Evolutionary conservation across 2,113 vertebrate species (phyloP), one percentile per base, ranked within the genome.

Genomic region (Seriola aureovittata): DNA sequence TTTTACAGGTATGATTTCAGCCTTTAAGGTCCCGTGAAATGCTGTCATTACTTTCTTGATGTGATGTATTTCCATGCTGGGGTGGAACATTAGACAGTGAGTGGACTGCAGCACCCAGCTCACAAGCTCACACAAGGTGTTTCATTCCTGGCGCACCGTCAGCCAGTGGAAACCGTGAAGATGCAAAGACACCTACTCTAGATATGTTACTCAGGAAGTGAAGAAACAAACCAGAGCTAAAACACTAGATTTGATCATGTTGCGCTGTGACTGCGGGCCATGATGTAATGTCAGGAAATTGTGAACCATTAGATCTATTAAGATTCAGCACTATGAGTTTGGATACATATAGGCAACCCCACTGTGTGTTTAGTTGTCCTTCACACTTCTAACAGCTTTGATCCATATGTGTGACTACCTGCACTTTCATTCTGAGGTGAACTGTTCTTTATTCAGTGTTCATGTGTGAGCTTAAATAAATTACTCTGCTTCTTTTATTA

Each of bases 101-200:
- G 8, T 19, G 17, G 19, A 34, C 79, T 54, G 19, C 66, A 71
- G 71, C 65, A 36, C 23, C 36, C 46, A 44, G 23, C 71, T 60
- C 52, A 38, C 52, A 16, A 58, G 25, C 44, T 74, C 34, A 29
- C 73, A 54, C 48, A 14, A 9, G 48, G 34, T 32, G 60, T 52
- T 66, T 42, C 16, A 57, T 42, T 25, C 62, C 1, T n/a, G 62
- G 73, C 13, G 40, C 59, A 44, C 25, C 44, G 19, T 14, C 46
- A 29, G 60, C 32, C 4, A 19, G 1, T 11, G 36, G 19, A 64
- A 71, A 21, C 29, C 34, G 58, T 46, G n/a, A 48, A 46, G 23
- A 48, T 62, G 6, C 36, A 66, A 21, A 52, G 17, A 76, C 67
- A 76, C 19, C 58, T 54, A 62, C 62, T 62, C 13, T 16, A 70